phyloP scores from a whole-genome alignment of 2,888 invertebrate genomes.

The Colostygia pectinataria region DNA sequence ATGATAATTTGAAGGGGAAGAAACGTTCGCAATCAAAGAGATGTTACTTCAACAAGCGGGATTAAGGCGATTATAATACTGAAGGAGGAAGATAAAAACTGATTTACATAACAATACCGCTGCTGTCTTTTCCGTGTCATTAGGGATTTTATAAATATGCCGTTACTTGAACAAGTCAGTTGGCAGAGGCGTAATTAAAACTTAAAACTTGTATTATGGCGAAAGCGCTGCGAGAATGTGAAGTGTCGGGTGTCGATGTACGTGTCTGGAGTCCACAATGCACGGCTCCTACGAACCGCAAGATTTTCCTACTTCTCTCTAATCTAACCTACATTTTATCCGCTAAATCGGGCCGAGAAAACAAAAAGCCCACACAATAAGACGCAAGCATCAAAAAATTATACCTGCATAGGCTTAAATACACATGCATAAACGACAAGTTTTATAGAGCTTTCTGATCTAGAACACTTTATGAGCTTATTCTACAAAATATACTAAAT shows the following conservation, averaged over 20 bases:
- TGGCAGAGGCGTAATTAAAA: constrained; percentile 72
- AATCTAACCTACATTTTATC: constrained; percentile 46
- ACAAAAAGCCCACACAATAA: constrained; percentile 7
- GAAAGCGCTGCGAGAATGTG: constrained; percentile 59
- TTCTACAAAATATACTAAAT: too few species aligned
- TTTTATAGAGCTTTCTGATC: too few species aligned
- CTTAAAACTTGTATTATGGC: constrained; percentile 72
- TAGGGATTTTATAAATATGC: constrained; percentile 44
- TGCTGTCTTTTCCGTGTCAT: constrained; percentile 35
- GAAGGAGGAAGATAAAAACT: constrained; percentile 37
- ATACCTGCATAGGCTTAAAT: too few species aligned
- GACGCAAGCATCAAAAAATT: too few species aligned
- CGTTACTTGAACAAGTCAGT: constrained; percentile 50
- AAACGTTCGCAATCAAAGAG: constrained; percentile 35
- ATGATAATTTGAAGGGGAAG: constrained; percentile 27
- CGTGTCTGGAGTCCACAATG: constrained; percentile 70
- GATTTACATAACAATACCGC: constrained; percentile 46
- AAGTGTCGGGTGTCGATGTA: constrained; percentile 73
- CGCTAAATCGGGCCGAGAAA: constrained; percentile 32
- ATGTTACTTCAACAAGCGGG: constrained; percentile 34
- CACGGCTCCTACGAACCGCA: constrained; percentile 41
- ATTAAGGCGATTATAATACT: constrained; percentile 40
- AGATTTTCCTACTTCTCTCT: constrained; percentile 44
- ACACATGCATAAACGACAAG: too few species aligned
- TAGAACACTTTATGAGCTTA: too few species aligned